phyloP scores from a whole-genome alignment of 2,888 invertebrate species.

The Aelia acuminata region DNA sequence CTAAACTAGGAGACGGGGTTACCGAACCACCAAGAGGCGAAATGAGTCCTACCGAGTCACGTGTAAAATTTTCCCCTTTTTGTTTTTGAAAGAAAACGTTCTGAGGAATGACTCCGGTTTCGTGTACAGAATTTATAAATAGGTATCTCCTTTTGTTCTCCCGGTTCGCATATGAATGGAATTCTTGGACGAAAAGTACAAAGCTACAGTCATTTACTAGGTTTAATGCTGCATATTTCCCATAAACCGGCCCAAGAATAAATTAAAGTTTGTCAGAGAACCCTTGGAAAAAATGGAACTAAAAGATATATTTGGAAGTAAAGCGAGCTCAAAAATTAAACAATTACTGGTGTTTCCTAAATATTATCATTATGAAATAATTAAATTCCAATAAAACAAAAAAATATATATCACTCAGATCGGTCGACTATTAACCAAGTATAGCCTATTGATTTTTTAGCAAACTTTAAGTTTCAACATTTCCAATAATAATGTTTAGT shows the following conservation, averaged over 20 bases:
- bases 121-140: neutral
- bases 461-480: too few relatives aligned
- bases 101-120: neutral
- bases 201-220: slow-evolving; percentile 6
- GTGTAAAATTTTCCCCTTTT: neutral
- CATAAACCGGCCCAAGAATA: neutral
- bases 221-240: neutral
- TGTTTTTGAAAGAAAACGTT: neutral
- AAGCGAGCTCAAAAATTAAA: too few relatives aligned
- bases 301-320: neutral
- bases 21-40: neutral
- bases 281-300: neutral
- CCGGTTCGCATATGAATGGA: slow-evolving; percentile 45
- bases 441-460: too few relatives aligned
- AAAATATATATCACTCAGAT: too few relatives aligned
- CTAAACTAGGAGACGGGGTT: slow-evolving; percentile 22
- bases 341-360: too few relatives aligned
- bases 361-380: too few relatives aligned
- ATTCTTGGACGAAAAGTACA: slow-evolving; percentile 29
- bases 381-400: too few relatives aligned
- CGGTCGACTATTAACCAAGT: too few relatives aligned
- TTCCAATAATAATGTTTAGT: too few relatives aligned
- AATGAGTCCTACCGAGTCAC: neutral
- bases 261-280: neutral
- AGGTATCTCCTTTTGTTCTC: neutral